Conservation (phyloP, 2,888 invertebrate species). For the Synergus japonicus region DNA sequence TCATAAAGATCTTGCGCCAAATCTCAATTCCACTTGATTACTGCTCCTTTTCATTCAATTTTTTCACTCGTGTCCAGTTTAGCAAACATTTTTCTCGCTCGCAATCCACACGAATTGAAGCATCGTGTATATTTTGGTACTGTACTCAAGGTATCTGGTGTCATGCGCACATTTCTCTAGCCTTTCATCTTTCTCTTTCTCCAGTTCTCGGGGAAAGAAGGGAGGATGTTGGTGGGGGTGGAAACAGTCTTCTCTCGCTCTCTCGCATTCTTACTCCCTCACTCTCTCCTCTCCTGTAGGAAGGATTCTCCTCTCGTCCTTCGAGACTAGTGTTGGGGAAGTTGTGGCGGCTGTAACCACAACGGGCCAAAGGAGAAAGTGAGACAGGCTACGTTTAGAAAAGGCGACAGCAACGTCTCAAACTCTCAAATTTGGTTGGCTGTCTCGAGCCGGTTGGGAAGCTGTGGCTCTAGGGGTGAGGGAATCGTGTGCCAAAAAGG, state of each 20-base stretch:
- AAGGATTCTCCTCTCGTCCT: slow-evolving; percentile 58
- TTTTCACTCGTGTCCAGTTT: not conserved
- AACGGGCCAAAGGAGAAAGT: slow-evolving; percentile 49
- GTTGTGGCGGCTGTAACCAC: slow-evolving; percentile 60
- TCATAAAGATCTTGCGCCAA: not conserved
- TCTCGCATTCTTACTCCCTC: not conserved
- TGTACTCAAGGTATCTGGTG: slow-evolving; percentile 63
- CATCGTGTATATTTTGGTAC: slow-evolving; percentile 52
- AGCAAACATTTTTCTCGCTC: slow-evolving; percentile 34
- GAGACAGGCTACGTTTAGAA: slow-evolving; percentile 51
- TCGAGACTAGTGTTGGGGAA: slow-evolving; percentile 52
- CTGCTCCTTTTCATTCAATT: not conserved
- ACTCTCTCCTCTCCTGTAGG: slow-evolving; percentile 42
- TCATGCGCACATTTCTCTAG: slow-evolving; percentile 59
- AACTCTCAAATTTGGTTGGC: slow-evolving; percentile 76
- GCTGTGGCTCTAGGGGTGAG: slow-evolving; percentile 47
- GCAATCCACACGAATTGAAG: slow-evolving; percentile 21
- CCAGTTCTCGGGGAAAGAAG: slow-evolving; percentile 38
- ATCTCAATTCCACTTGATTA: not conserved
- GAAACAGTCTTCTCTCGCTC: slow-evolving; percentile 41
- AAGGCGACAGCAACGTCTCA: slow-evolving; percentile 60
- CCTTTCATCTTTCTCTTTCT: slow-evolving; percentile 42
- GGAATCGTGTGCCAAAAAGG: slow-evolving; percentile 49
- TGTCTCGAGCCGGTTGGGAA: slow-evolving; percentile 55
- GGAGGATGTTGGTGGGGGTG: slow-evolving; percentile 47